Percentiles rank a stretch among this genome's conserved stretches.
phyloP scores from a whole-genome alignment of 1,140 invertebrate species.

The Yoshiicerus persimilis region DNA sequence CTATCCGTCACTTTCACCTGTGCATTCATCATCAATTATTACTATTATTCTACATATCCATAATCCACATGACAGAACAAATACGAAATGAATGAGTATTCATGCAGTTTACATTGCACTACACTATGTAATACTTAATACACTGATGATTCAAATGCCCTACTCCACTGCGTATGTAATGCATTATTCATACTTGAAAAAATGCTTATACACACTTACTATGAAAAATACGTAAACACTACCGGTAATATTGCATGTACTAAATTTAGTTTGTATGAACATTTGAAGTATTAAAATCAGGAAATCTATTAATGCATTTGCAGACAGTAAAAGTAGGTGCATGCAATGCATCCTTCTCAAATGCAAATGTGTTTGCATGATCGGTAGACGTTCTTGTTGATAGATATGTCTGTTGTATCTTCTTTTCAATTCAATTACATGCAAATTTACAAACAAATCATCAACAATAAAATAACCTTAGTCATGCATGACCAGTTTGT shows the following conservation, averaged over 20 bases:
- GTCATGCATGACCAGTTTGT: not conserved
- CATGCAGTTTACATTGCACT: not conserved
- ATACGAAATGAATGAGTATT: not conserved
- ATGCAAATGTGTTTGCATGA: not conserved
- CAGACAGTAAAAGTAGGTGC: not conserved
- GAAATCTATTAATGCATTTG: not conserved
- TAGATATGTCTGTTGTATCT: not conserved
- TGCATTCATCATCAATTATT: not conserved
- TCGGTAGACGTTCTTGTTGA: not conserved
- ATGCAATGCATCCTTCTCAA: not conserved
- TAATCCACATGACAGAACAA: not conserved
- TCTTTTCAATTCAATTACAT: not conserved
- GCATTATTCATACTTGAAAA: too few relatives aligned
- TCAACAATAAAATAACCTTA: not conserved
- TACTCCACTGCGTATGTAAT: too few relatives aligned
- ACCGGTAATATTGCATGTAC: too few relatives aligned
- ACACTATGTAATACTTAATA: too few relatives aligned
- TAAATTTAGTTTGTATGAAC: not conserved
- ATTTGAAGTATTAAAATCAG: not conserved
- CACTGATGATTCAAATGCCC: too few relatives aligned
- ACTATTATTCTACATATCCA: not conserved
- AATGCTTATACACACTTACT: too few relatives aligned
- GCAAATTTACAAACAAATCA: not conserved
- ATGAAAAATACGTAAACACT: too few relatives aligned
- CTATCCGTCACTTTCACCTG: slow-evolving; percentile 65